Evolutionary conservation across 2,113 vertebrate species (phyloP).

Genomic region (Neotoma lepida): DNA sequence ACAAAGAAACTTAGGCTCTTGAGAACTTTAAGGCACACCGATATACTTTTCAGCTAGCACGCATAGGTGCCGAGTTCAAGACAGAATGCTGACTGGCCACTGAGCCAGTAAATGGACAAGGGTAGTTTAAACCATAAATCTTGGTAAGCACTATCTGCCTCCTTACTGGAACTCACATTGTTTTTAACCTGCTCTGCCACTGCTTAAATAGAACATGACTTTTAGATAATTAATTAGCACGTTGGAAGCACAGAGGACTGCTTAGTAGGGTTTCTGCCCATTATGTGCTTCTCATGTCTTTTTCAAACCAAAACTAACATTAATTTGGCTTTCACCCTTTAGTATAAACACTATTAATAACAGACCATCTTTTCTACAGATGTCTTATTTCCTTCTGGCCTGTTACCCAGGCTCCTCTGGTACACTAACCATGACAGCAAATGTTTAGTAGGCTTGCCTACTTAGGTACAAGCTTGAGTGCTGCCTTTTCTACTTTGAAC

Average conservation of each 20-base stretch:
- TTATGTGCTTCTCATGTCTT: background rate
- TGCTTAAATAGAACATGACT: background rate
- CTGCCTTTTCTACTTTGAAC: background rate
- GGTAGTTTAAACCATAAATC: background rate
- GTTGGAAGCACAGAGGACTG: background rate
- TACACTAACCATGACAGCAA: background rate
- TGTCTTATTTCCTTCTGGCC: background rate
- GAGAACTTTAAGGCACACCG: background rate
- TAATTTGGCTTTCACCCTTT: background rate
- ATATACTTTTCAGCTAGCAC: background rate
- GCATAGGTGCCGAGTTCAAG: background rate
- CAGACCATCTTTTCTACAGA: background rate
- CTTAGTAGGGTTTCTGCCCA: background rate
- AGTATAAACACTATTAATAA: background rate
- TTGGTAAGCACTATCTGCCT: background rate
- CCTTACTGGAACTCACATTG: background rate
- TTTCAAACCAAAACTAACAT: background rate
- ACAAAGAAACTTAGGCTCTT: background rate
- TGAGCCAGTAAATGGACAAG: background rate
- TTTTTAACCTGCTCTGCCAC: background rate
- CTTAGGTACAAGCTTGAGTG: background rate
- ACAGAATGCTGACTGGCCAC: background rate
- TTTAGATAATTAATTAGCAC: background rate
- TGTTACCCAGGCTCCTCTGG: background rate
- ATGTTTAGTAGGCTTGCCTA: background rate